Evolutionary conservation across 2,113 vertebrate genomes (phyloP).

Genomic region (Egretta garzetta): DNA sequence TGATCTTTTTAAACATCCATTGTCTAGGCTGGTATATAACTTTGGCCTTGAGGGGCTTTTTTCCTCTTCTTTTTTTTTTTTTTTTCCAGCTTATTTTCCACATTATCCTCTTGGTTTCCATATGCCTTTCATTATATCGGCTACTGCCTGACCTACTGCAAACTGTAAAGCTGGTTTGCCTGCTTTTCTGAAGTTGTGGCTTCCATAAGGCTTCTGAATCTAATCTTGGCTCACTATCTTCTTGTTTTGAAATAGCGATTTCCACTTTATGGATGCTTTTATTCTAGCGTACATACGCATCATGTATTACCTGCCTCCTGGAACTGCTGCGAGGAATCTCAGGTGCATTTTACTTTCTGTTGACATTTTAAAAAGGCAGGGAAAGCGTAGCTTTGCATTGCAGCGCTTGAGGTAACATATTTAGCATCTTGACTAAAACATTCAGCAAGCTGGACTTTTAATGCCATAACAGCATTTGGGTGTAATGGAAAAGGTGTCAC

Average conservation of each 20-base stretch:
- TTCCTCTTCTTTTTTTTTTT: background rate
- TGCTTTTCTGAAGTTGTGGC: background rate
- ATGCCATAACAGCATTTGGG: background rate
- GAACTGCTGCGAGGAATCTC: background rate
- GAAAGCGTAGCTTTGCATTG: background rate
- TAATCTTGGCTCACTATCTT: background rate
- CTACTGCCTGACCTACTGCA: background rate
- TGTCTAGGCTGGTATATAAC: background rate
- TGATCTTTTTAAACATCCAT: background rate
- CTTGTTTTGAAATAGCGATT: background rate
- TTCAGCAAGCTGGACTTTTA: background rate
- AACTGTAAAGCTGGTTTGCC: background rate
- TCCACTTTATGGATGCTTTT: background rate
- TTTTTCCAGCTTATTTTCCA: background rate
- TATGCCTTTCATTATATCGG: background rate
- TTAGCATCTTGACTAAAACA: background rate
- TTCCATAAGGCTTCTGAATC: background rate
- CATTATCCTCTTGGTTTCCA: background rate
- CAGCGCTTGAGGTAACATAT: background rate
- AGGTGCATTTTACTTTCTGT: background rate
- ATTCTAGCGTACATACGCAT: background rate
- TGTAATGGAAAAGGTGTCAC: background rate
- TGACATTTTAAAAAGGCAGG: background rate
- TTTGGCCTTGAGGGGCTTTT: accelerated
- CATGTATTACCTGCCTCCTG: background rate